phyloP scores from a whole-genome alignment of 2,113 vertebrate genomes.

The Chloebia gouldiae region DNA sequence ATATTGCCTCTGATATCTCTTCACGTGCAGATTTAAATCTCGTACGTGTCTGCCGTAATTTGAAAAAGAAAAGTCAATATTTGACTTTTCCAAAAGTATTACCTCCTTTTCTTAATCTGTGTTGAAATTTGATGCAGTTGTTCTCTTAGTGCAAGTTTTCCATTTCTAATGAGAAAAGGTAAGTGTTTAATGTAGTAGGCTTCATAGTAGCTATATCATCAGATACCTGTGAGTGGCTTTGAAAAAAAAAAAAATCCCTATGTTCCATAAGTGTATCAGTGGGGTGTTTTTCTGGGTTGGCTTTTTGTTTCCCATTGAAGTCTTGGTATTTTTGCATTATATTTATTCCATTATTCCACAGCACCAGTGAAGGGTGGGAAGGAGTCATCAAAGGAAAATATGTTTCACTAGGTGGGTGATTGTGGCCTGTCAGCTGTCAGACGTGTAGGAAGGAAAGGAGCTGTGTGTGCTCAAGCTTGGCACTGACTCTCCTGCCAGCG shows the following conservation, averaged over 20 bases:
- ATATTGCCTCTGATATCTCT: not conserved
- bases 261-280: not conserved
- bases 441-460: not conserved
- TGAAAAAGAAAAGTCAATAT: slow-evolving; percentile 24
- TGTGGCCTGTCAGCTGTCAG: not conserved
- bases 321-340: not conserved
- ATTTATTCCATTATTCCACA: not conserved
- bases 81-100: not conserved
- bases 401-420: not conserved
- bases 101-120: not conserved
- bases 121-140: not conserved
- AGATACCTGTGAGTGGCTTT: not conserved
- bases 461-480: not conserved
- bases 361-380: not conserved
- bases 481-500: not conserved
- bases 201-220: not conserved
- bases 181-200: not conserved
- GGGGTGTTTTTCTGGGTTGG: not conserved
- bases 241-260: not conserved
- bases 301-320: not conserved
- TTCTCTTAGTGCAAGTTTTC: not conserved
- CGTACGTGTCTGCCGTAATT: not conserved
- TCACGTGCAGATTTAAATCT: not conserved
- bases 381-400: not conserved
- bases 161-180: not conserved